phyloP scores from a whole-genome alignment of 2,113 vertebrate species.

The Mionectes macconnelli region DNA sequence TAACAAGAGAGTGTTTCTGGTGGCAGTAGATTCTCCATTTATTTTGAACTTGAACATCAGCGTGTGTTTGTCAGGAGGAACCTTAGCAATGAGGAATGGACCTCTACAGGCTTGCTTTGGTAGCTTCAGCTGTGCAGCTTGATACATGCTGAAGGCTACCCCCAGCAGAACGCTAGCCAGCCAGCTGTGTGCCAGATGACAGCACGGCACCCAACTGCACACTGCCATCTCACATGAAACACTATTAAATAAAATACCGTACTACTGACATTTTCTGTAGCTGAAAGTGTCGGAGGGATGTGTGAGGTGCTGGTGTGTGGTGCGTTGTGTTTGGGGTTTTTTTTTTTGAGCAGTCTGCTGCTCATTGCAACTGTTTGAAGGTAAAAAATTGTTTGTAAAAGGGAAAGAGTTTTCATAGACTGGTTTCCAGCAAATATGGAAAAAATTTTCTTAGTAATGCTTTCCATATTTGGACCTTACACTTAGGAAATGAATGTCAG shows the following conservation, averaged over 20 bases:
- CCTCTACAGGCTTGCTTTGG: neutral
- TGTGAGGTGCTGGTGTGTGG: neutral
- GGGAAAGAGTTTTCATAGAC: neutral
- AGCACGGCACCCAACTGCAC: neutral
- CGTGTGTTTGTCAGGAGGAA: neutral
- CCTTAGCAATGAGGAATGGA: neutral
- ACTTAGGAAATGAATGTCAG: neutral
- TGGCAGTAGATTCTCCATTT: neutral
- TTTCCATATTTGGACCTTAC: neutral
- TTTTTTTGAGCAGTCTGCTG: neutral
- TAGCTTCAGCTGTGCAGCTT: neutral
- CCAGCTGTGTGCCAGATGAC: conserved; percentile 25
- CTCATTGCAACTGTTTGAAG: neutral
- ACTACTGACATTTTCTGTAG: neutral
- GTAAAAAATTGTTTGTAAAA: neutral
- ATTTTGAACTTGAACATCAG: neutral
- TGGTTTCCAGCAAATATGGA: neutral
- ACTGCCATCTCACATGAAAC: neutral
- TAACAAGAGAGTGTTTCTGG: neutral
- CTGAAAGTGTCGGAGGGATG: neutral
- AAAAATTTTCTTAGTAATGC: neutral
- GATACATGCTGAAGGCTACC: neutral
- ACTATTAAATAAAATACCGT: neutral
- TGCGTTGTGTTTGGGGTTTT: neutral
- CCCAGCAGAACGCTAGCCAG: neutral